Evolutionary conservation across 2,888 invertebrate genomes (phyloP), one percentile per base, ranked within the genome.

Genomic region (Camponotus fellah): DNA sequence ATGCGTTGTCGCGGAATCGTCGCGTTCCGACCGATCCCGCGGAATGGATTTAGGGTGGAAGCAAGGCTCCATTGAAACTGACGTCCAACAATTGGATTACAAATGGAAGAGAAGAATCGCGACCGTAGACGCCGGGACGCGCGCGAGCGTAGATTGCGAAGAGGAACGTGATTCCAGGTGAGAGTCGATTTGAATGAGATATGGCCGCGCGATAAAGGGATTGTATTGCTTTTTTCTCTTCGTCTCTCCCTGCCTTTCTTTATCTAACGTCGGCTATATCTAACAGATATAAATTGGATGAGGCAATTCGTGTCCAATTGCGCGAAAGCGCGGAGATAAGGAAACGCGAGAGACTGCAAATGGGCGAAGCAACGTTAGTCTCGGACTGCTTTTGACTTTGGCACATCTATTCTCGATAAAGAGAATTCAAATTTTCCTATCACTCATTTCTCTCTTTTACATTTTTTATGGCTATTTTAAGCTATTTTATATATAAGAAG

Each of bases 271-370:
- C 46, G 40, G 26, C 40, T 74, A 53, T 37, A 40, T 77, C 64
- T n/a, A 64, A 79, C 79, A 66, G 79, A 68, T 68, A 77, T 76
- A 69, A 69, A 79, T 79, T 79, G 68, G n/a, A 58, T 60, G 83
- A 62, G 60, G 53, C 83, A 53, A 83, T 83, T 83, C 83, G 53
- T 64, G 62, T 79, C 83, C 83, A 79, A 83, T 83, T 69, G 83
- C 43, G 83, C 79, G 83, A 83, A 69, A 83, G 40, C 68, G 69
- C 21, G 17, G 21, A 68, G 79, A 83, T 83, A 83, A 83, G 83
- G 43, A 79, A 83, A 43, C 69, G 53, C 40, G 32, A 69, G 77
- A 77, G 66, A n/a, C 66, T 60, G 60, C 60, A 82, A 82, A 82
- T 77, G 82, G 77, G 21, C 66, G 76, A 68, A 43, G 68, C 60